Base-by-base conservation (phyloP, 2,888 invertebrate species). In the Trichopria drosophilae region DNA sequence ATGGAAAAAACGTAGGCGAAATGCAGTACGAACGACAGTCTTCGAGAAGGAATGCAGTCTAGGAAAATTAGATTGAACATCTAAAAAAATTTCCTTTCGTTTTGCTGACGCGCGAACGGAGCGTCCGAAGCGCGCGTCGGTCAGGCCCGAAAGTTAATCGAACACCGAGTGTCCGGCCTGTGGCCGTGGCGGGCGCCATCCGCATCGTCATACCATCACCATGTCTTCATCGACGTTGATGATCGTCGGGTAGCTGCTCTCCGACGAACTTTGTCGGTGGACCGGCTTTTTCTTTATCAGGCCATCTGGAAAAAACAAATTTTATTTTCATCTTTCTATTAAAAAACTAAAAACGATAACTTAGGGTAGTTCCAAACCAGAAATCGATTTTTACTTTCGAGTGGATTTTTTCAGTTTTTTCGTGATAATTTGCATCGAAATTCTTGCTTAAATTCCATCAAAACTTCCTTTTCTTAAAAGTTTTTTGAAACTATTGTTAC, bases 171-270 rank as follows among this genome's bases (percentile, higher is more conserved):
- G n/a, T n/a, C n/a, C n/a, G n/a, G n/a, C n/a, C n/a, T n/a, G n/a
- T n/a, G n/a, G n/a, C n/a, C n/a, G n/a, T n/a, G n/a, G n/a, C n/a
- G n/a, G n/a, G n/a, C n/a, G n/a, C n/a, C n/a, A n/a, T n/a, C n/a
- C n/a, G n/a, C n/a, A n/a, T n/a, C n/a, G 69, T 75, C 73, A 75
- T 71, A 75, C 75, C 75, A 75, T 75, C 57, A 75, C 75, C 74
- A 75, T 75, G 51, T 75, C 75, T 49, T 75, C 75, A 50, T 75
- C 75, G 37, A 73, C 71, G 58, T 65, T 71, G 46, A 73, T 72
- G 48, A 72, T 73, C 31, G 73, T 70, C 37, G 73, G 73, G 60
- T 69, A 73, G 40, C 71, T 60, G 61, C 69, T 73, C 58, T 75
- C 75, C 32, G 73, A 64, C 43, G 75, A 75, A 53, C 68, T 74